These are phyloP conservation scores for Entomobrya proxima DNA, from an alignment of 2,888 invertebrate genomes.

Conservation along the genomic window DNA sequence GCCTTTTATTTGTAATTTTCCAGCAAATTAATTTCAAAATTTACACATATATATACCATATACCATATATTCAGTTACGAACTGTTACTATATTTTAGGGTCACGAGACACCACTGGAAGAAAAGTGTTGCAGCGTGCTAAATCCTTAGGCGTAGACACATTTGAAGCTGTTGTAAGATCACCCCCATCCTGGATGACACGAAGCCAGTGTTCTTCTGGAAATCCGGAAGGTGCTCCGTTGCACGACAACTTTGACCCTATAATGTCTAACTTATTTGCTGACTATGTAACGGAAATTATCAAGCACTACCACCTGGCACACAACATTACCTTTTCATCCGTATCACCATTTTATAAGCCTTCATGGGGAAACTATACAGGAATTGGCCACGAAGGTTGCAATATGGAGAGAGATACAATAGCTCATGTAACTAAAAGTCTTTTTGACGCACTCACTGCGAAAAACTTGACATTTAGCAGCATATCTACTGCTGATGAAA, in stretches of 20 bases:
- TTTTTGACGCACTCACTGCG: constrained; percentile 48
- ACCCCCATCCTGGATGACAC: constrained; percentile 74
- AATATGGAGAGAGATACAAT: constrained; percentile 70
- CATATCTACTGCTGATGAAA: constrained; percentile 72
- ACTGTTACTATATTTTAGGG: too few relatives aligned
- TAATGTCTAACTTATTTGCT: constrained; percentile 68
- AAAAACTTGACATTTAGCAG: constrained; percentile 58
- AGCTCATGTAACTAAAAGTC: constrained; percentile 63
- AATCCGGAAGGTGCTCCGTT: constrained; percentile 63
- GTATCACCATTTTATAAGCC: constrained; percentile 74
- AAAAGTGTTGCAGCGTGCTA: constrained; percentile 67
- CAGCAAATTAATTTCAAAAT: too few relatives aligned
- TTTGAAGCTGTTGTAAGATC: constrained; percentile 75
- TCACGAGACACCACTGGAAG: constrained; percentile 70
- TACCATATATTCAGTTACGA: too few relatives aligned
- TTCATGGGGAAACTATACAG: constrained; percentile 71
- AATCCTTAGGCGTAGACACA: constrained; percentile 70
- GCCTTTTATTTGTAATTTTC: not conserved
- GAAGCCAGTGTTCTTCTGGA: constrained; percentile 73
- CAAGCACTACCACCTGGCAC: constrained; percentile 65
- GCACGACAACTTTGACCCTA: constrained; percentile 71
- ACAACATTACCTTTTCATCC: constrained; percentile 69
- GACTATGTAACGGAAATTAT: constrained; percentile 73
- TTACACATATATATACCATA: too few relatives aligned
- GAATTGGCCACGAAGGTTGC: constrained; percentile 72